These are phyloP conservation scores for Drosophila nebulosa DNA, from an alignment of 1,140 invertebrate species.

Conservation along the genomic window DNA sequence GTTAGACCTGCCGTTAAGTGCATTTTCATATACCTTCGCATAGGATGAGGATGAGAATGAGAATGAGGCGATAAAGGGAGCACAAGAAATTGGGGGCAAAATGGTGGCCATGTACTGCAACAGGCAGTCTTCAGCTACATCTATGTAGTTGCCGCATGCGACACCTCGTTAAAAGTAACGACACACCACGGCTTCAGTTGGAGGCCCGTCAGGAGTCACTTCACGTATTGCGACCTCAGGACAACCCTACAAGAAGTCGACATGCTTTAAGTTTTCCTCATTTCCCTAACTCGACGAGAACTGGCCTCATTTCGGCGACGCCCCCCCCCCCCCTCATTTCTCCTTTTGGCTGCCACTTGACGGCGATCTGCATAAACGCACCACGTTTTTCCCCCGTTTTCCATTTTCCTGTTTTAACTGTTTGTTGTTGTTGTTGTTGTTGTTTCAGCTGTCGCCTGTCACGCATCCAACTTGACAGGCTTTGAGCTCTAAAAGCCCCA, in stretches of 20 bases:
- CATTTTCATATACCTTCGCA: slow-evolving; percentile 45
- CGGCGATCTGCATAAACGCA: slow-evolving; percentile 74
- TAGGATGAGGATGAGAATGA: not conserved
- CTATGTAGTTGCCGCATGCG: slow-evolving; percentile 61
- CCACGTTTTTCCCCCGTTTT: slow-evolving; percentile 17
- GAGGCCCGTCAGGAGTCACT: slow-evolving; percentile 45
- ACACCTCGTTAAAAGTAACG: slow-evolving; percentile 79
- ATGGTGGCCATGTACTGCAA: slow-evolving; percentile 46
- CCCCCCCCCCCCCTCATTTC: slow-evolving; percentile 10
- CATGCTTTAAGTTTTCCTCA: slow-evolving; percentile 70
- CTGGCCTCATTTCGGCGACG: slow-evolving; percentile 63
- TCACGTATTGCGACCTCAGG: slow-evolving; percentile 34
- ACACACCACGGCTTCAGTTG: slow-evolving; percentile 42
- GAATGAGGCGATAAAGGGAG: not conserved
- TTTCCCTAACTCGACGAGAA: slow-evolving; percentile 14
- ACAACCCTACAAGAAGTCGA: slow-evolving; percentile 26
- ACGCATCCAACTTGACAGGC: slow-evolving; percentile 39
- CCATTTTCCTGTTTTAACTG: not conserved
- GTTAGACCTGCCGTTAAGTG: slow-evolving; percentile 56
- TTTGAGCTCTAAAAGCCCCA: not conserved
- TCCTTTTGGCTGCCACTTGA: slow-evolving; percentile 51
- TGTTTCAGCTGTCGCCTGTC: slow-evolving; percentile 31
- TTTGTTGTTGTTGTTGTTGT: slow-evolving; percentile 5
- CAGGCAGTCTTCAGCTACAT: slow-evolving; percentile 43
- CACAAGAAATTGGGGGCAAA: not conserved